Evolutionary conservation across 2,113 vertebrate genomes (phyloP), one percentile per base, ranked within the genome.

Genomic region (Cyrtonyx montezumae): DNA sequence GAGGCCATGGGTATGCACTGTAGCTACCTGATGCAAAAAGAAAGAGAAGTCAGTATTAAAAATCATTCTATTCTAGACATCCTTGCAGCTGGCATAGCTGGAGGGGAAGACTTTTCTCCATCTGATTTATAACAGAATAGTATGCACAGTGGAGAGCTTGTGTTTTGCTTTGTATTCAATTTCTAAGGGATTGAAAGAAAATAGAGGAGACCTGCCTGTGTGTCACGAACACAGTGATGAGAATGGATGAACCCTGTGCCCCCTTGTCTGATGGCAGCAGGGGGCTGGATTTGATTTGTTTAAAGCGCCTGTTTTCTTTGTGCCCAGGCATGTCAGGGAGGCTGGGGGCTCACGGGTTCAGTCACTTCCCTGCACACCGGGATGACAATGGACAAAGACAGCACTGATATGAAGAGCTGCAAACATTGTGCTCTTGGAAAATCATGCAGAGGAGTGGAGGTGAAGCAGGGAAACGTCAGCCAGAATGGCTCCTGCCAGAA

Each of bases 351-450:
- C 4, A 0, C 0, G 3, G 40, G 14, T 42, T 32, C 79, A 3
- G 19, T 9, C 45, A 10, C 77, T n/a, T 56, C 40, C n/a, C 42
- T 0, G 1, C 5, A 0, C 40, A 26, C n/a, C 15, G 3, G 56
- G 58, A 28, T 11, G 36, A 13, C 43, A 19, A 30, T n/a, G 23
- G 53, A 28, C 40, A 87, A 32, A 67, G 34, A n/a, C 34, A 59
- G 21, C 20, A 4, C 26, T 0, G 4, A 13, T 18, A 2, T 4
- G 28, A 65, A 42, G 40, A 74, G 42, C 48, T 68, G 45, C 65
- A 48, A 45, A 32, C n/a, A 26, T 18, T 32, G 18, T n/a, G 23
- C 13, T 45, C 7, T 13, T 34, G 7, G 40, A 18, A 58, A 19
- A 66, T 3, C 5, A 26, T 19, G 42, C 6, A 5, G 8, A 55